phyloP scores from a whole-genome alignment of 2,113 vertebrate species.

The Mohoua ochrocephala region DNA sequence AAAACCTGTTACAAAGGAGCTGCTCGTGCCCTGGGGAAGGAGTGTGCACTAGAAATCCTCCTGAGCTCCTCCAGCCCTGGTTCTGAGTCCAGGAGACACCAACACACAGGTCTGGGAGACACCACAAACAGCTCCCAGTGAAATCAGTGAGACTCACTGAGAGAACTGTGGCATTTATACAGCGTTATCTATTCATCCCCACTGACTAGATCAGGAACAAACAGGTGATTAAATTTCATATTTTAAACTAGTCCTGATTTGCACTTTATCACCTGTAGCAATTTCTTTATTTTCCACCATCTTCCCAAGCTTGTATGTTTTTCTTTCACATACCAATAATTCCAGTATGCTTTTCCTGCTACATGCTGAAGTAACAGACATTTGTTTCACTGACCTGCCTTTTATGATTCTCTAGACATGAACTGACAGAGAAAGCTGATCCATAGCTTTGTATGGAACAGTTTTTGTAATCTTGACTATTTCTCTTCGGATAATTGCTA shows the following conservation, averaged over 20 bases:
- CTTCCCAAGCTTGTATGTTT: not conserved
- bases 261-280: not conserved
- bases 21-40: not conserved
- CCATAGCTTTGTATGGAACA: not conserved
- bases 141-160: not conserved
- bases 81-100: not conserved
- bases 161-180: not conserved
- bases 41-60: accelerated
- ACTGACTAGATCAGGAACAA: not conserved
- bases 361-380: not conserved
- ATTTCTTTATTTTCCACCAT: not conserved
- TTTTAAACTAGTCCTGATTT: not conserved
- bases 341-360: not conserved
- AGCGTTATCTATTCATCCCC: not conserved
- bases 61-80: not conserved
- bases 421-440: not conserved
- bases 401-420: not conserved
- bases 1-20: not conserved
- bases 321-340: not conserved
- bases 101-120: not conserved
- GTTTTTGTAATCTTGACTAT: not conserved
- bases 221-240: not conserved
- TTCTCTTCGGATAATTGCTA: not conserved
- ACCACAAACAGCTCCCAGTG: not conserved
- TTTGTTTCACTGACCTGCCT: not conserved